Evolutionary conservation across 92 coral and sea anemone genomes (phyloP), one percentile per base, ranked within the genome.

Genomic region (Montipora capitata): DNA sequence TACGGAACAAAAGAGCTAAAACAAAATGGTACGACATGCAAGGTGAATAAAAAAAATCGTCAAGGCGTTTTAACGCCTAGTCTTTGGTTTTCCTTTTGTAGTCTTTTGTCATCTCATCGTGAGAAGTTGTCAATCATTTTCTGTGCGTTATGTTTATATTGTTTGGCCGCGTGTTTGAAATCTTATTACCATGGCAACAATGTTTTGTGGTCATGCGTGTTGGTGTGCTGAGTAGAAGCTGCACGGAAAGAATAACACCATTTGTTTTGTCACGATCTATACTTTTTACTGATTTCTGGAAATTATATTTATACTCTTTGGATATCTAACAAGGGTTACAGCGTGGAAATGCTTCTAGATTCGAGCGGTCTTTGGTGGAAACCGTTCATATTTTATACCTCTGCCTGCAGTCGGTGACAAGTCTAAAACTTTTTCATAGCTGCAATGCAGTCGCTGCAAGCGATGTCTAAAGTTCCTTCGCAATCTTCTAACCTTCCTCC

Each of bases 401-500:
- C 14, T 3, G 77, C 77, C 13, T 45, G 12, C 49, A 76, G 48
- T 42, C 4, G 48, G 35, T 16, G 9, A 44, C 35, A 27, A 27
- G 35, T 1, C 35, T 27, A 27, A 48, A 3, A 5, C 52, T 5
- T 48, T 65, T 81, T 27, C 39, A 0, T 27, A 27, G 35, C 16
- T 77, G 92, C 86, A 42, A 91, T 91, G 94, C 94, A 91, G 84
- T 91, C 94, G 20, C 76, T 91, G 12, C 96, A 95, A 77, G 78
- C 98, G 43, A 95, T 95, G 96, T 87, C 96, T 51, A 95, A 95
- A 73, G 93, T 86, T 68, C 90, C 98, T 68, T 62, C 94, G 41
- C 87, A 95, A 48, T 92, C 98, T 38, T 74, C 98, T 20, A 90
- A 82, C 89, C 94, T 98, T 62, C 99, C 99, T 66, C 99, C 99